phyloP scores from a whole-genome alignment of 2,888 invertebrate genomes.

The Sesia apiformis region DNA sequence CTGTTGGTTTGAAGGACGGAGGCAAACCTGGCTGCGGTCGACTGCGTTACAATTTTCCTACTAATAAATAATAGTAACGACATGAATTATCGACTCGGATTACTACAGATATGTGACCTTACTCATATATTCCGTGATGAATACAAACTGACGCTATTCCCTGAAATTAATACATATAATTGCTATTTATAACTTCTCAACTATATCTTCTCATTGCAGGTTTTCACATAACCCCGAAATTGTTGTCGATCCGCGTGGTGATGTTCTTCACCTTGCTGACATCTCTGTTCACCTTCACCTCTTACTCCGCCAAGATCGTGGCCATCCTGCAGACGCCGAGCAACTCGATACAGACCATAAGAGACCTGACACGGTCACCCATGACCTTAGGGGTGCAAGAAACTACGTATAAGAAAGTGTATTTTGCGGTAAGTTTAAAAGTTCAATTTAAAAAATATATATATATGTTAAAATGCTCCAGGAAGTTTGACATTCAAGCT shows the following conservation, averaged over 20 bases:
- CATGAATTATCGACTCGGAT: too few species aligned
- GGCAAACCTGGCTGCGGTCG: too few species aligned
- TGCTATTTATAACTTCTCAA: too few species aligned
- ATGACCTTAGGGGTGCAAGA: conserved; percentile 75
- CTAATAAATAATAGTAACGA: too few species aligned
- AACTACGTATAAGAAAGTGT: conserved; percentile 74
- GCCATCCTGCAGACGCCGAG: conserved; percentile 78
- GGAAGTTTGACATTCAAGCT: neutral
- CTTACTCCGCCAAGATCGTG: conserved; percentile 80
- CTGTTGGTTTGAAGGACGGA: too few species aligned
- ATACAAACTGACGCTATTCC: too few species aligned
- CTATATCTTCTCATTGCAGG: conserved; percentile 26
- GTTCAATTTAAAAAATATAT: neutral
- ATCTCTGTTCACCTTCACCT: conserved; percentile 75
- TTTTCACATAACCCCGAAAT: conserved; percentile 55
- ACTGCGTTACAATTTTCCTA: too few species aligned
- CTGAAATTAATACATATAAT: too few species aligned
- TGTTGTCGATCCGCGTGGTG: conserved; percentile 67
- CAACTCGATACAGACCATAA: conserved; percentile 66
- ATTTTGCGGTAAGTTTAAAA: conserved; percentile 51
- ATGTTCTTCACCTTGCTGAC: conserved; percentile 71
- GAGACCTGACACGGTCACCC: conserved; percentile 72
- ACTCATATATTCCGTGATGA: too few species aligned
- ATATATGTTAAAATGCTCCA: neutral
- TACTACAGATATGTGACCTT: too few species aligned